phyloP scores from a whole-genome alignment of 37 sponge, comb jelly and placozoan genomes.

The Mnemiopsis leidyi region DNA sequence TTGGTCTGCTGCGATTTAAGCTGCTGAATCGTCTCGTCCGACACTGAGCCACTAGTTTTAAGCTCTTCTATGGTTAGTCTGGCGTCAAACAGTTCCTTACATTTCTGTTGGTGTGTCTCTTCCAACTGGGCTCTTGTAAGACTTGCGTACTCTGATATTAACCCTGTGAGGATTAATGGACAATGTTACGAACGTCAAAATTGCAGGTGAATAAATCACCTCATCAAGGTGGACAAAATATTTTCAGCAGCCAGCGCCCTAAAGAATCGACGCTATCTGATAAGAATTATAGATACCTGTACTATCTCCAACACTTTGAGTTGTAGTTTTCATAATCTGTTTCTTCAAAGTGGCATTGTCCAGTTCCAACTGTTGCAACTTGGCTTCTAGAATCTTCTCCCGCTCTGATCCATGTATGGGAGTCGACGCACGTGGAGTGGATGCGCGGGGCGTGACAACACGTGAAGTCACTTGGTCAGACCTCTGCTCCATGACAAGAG shows the following conservation, averaged over 20 bases:
- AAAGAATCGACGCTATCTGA: no score
- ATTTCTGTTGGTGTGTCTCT: not conserved
- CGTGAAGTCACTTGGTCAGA: not conserved
- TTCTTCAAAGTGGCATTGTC: conserved; percentile 54
- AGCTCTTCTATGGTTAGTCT: conserved; percentile 14
- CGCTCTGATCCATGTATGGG: conserved; percentile 1
- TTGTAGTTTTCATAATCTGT: conserved; percentile 12
- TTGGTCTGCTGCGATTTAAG: not conserved
- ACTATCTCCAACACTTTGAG: not conserved
- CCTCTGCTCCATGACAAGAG: conserved; percentile 23
- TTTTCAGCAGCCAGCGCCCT: no score
- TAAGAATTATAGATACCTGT: not conserved
- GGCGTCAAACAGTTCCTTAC: not conserved
- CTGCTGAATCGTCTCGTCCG: not conserved
- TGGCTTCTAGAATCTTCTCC: conserved; percentile 31
- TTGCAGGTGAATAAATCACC: no score
- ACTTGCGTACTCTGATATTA: conserved; percentile 26
- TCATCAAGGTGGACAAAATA: no score
- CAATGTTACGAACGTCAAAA: not conserved
- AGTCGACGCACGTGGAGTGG: not conserved
- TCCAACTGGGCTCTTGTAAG: conserved; percentile 1
- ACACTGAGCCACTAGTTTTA: not conserved
- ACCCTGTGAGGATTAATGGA: not conserved
- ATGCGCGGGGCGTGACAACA: not conserved
- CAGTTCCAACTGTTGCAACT: conserved; percentile 5